Conservation (phyloP, 2,888 invertebrate species). For the Dione vanillae region DNA sequence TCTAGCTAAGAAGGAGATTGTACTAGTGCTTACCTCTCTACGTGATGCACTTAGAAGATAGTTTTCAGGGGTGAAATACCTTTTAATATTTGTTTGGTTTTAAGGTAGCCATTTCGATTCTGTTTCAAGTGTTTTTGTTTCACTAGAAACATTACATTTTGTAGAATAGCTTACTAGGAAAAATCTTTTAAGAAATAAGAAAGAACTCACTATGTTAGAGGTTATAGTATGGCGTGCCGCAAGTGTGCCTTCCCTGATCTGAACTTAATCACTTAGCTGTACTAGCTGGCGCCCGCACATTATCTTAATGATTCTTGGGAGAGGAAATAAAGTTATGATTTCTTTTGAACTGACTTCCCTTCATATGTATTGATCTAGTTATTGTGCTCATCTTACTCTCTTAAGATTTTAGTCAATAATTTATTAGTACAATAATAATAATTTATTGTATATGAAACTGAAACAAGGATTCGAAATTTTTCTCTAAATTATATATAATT, state of each 20-base stretch:
- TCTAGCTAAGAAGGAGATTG: slow-evolving; percentile 22
- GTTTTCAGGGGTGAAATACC: slow-evolving; percentile 7
- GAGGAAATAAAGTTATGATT: slow-evolving; percentile 49
- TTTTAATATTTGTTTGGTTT: background rate
- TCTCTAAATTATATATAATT: too few species aligned
- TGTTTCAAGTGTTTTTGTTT: too few species aligned
- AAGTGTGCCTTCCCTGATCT: slow-evolving; percentile 18
- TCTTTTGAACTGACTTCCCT: slow-evolving; percentile 38
- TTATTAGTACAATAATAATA: too few species aligned
- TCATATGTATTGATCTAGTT: slow-evolving; percentile 39
- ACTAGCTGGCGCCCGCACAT: slow-evolving; percentile 45
- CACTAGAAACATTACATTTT: too few species aligned
- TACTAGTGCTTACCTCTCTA: slow-evolving; percentile 18
- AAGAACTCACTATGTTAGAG: background rate
- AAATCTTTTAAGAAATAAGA: background rate
- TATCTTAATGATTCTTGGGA: slow-evolving; percentile 47
- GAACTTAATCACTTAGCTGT: slow-evolving; percentile 41
- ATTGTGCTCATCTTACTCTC: background rate
- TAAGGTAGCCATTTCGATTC: background rate
- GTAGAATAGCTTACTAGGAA: too few species aligned
- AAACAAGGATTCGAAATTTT: too few species aligned
- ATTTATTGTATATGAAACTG: too few species aligned
- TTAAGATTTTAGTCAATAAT: too few species aligned
- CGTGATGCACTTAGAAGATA: slow-evolving; percentile 28
- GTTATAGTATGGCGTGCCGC: background rate